These are phyloP conservation scores for Cremastinae sp. DNA, from an alignment of 2,888 invertebrate species.

Conservation along the genomic window DNA sequence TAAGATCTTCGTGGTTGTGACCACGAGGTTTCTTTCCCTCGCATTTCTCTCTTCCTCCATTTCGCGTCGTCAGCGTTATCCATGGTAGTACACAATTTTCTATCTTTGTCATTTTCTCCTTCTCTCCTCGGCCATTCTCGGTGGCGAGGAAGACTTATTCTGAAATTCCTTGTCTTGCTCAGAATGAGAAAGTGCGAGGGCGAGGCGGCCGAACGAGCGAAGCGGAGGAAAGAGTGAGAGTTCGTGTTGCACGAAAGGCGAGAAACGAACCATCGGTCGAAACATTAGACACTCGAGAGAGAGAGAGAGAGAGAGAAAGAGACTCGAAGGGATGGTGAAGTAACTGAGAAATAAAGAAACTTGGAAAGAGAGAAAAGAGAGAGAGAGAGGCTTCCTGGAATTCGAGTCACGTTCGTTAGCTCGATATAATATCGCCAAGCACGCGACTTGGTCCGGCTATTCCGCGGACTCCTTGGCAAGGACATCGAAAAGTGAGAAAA, in stretches of 20 bases:
- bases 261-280: constrained; percentile 70
- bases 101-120: background rate
- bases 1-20: constrained; percentile 55
- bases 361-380: constrained; percentile 40
- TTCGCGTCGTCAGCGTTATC: constrained; percentile 32
- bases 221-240: constrained; percentile 49
- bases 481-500: constrained; percentile 45
- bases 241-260: constrained; percentile 68
- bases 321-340: constrained; percentile 15
- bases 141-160: constrained; percentile 60
- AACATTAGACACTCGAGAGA: constrained; percentile 66
- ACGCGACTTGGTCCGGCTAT: constrained; percentile 61
- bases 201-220: constrained; percentile 18
- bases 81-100: constrained; percentile 36
- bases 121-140: constrained; percentile 3
- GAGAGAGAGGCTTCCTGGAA: constrained; percentile 65
- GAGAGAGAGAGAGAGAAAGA: constrained; percentile 32
- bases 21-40: constrained; percentile 54
- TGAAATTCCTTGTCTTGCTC: constrained; percentile 62
- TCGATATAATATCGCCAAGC: constrained; percentile 71
- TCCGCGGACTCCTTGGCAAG: constrained; percentile 45
- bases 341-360: constrained; percentile 61
- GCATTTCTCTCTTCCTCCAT: constrained; percentile 33
- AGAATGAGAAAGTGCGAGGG: constrained; percentile 58
- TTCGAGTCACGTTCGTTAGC: constrained; percentile 70